Base-by-base conservation (phyloP, 2,888 invertebrate genomes). In the Branchinecta sandiegonensis region DNA sequence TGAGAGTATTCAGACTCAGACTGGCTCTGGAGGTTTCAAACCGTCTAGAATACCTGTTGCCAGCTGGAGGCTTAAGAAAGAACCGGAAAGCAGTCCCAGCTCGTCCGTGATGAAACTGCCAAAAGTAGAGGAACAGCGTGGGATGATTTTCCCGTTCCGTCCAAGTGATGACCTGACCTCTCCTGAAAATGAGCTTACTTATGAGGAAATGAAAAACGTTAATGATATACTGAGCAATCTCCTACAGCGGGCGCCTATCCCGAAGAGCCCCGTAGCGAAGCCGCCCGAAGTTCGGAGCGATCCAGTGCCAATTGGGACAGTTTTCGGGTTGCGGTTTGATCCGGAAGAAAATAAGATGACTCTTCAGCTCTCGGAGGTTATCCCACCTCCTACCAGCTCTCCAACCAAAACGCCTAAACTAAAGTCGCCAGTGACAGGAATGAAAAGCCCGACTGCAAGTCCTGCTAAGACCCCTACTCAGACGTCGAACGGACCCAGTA, bases 241-340 rank as follows among this genome's bases (percentile, higher is more conserved):
- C 17, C 17, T 56, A 56, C n/a, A 17, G 17, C n/a, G 17, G 17
- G 8, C 56, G 8, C 37, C 37, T 5, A 6, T 37, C 5, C 14
- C 17, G 8, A 56, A 56, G 17, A 14, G 14, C 56, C 56, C 56
- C 17, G 56, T 56, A 17, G 14, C 17, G 8, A 56, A 56, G 17
- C n/a, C n/a, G n/a, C 56, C 56, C 8, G 88, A 89, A 77, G 86
- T 89, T 73, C 87, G 88, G 77, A 85, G 88, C 77, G 81, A 89
- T 73, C 80, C 66, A 56, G 64, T 67, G 0, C 67, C 67, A 17
- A 69, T 69, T 65, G 69, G 69, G 12, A 69, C 64, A 46, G 69
- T 67, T 12, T 67, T 72, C n/a, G 71, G 72, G 46, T 69, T 72
- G 10, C 68, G 70, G 10, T 71, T 70, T 67, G 72, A 72, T 50